Evolutionary conservation across 2,888 invertebrate genomes (phyloP).

Genomic region (Trissolcus brochymenae): DNA sequence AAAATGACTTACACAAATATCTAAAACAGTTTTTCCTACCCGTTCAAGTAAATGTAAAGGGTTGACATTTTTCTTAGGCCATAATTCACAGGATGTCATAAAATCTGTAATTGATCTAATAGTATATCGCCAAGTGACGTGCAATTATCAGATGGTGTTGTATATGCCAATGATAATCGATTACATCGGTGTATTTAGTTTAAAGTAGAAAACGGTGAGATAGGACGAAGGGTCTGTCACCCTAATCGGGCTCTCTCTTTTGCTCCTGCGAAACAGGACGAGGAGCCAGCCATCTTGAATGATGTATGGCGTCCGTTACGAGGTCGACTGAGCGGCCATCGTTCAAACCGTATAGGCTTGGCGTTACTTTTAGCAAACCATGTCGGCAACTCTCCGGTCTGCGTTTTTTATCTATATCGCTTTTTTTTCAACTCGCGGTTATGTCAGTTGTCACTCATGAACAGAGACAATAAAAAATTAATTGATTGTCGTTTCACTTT

Average conservation of each 20-base stretch:
- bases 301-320: slow-evolving; percentile 80
- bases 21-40: too few species aligned
- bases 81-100: neutral
- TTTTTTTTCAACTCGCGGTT: slow-evolving; percentile 16
- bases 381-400: slow-evolving; percentile 63
- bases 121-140: slow-evolving; percentile 23
- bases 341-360: slow-evolving; percentile 75
- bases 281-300: slow-evolving; percentile 78
- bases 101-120: slow-evolving; percentile 9
- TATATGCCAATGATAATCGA: slow-evolving; percentile 46
- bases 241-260: slow-evolving; percentile 66
- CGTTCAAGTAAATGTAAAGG: too few species aligned
- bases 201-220: slow-evolving; percentile 58
- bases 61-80: neutral
- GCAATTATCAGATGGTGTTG: slow-evolving; percentile 32
- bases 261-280: slow-evolving; percentile 64
- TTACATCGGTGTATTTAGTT: slow-evolving; percentile 52
- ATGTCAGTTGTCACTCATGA: too few species aligned
- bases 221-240: slow-evolving; percentile 70
- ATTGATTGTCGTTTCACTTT: too few species aligned
- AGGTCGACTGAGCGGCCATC: slow-evolving; percentile 79
- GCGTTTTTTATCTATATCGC: slow-evolving; percentile 49
- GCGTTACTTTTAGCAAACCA: slow-evolving; percentile 64
- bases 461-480: too few species aligned
- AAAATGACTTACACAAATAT: too few species aligned